Conservation (phyloP, 2,888 invertebrate species). For the Chrysolina americana region DNA sequence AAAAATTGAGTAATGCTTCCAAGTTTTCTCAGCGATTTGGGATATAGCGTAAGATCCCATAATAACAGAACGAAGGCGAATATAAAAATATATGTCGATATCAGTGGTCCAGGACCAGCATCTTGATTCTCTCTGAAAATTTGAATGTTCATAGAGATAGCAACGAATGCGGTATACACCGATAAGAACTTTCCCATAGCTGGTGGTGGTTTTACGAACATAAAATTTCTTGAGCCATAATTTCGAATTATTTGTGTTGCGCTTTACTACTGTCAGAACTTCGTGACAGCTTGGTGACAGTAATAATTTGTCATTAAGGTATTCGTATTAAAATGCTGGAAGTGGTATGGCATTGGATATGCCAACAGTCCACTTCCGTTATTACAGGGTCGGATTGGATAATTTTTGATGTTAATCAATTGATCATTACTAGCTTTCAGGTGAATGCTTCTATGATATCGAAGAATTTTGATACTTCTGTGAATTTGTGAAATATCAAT, state of each 20-base stretch:
- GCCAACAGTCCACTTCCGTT: background rate
- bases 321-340: background rate
- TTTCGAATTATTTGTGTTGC: constrained; percentile 2
- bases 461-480: no score
- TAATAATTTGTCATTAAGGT: background rate
- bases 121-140: constrained; percentile 60
- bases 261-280: background rate
- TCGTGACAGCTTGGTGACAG: background rate
- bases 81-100: constrained; percentile 63
- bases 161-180: constrained; percentile 59
- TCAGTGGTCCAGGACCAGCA: constrained; percentile 59
- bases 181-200: constrained; percentile 63
- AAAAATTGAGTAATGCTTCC: constrained; percentile 54
- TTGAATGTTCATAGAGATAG: constrained; percentile 60
- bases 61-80: constrained; percentile 61
- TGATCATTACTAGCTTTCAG: no score
- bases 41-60: constrained; percentile 62
- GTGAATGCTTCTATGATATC: no score
- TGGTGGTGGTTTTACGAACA: background rate
- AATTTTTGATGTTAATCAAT: no score
- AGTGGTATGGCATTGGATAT: background rate
- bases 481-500: no score
- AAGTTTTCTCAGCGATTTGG: constrained; percentile 59
- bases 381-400: background rate
- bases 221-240: constrained; percentile 4